These are phyloP conservation scores for Diadegma fenestrale DNA, from an alignment of 2,888 invertebrate species.

Conservation along the genomic window DNA sequence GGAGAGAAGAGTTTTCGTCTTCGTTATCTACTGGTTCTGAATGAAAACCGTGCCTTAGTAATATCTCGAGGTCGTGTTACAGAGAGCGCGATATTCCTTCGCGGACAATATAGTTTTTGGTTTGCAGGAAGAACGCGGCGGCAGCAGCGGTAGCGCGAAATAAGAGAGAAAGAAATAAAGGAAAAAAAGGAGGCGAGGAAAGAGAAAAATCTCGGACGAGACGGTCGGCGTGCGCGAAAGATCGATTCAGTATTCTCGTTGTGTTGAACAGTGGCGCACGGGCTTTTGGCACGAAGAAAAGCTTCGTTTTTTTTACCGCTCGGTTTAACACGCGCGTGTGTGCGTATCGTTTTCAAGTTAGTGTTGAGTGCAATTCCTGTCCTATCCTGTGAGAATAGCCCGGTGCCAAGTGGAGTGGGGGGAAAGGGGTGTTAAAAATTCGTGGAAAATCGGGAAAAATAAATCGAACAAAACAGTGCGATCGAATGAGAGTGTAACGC, in stretches of 20 bases:
- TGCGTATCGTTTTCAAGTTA: not conserved
- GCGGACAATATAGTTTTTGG: conserved; percentile 32
- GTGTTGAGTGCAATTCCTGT: conserved; percentile 17
- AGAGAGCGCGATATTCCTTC: conserved; percentile 38
- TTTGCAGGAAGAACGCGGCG: conserved; percentile 38
- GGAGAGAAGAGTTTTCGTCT: not conserved
- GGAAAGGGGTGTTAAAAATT: conserved; percentile 34
- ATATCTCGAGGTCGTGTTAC: conserved; percentile 59
- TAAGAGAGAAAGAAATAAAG: conserved; percentile 25
- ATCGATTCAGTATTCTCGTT: conserved; percentile 74
- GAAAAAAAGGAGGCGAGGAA: conserved; percentile 30
- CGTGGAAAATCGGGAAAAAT: conserved; percentile 29
- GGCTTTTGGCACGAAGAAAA: conserved; percentile 16
- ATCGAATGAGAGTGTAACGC: conserved; percentile 40
- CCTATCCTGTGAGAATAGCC: conserved; percentile 11
- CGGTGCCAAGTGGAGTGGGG: conserved; percentile 21
- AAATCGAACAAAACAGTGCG: conserved; percentile 5
- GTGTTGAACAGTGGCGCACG: conserved; percentile 48
- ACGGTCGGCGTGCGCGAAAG: conserved; percentile 66
- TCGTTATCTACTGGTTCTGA: not conserved
- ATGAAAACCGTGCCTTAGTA: conserved; percentile 18
- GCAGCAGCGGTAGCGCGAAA: conserved; percentile 52
- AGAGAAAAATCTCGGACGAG: conserved; percentile 24
- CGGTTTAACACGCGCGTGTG: conserved; percentile 11
- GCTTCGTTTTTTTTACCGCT: conserved; percentile 12